phyloP scores from a whole-genome alignment of 2,113 vertebrate species.

The Oryctolagus cuniculus region mOryCun1.1 NC_091439.1:55059501-55060000 shows the following conservation, averaged over 20 bases:
- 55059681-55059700: not conserved
- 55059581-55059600: not conserved
- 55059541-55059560: not conserved
- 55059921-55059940: slow-evolving; percentile 93
- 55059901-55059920: slow-evolving; percentile 91
- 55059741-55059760: slow-evolving; percentile 93
- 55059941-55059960: slow-evolving; percentile 83
- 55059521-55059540: not conserved
- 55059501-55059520: slow-evolving; percentile 42
- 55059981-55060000: not conserved
- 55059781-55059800: slow-evolving; percentile 89
- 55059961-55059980: not conserved
- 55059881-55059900: slow-evolving; percentile 92
- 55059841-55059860: slow-evolving; percentile 86
- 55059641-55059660: not conserved
- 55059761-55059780: slow-evolving; percentile 91
- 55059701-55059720: not conserved
- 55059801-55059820: slow-evolving; percentile 92
- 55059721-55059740: slow-evolving; percentile 59
- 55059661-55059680: not conserved
- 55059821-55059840: slow-evolving; percentile 93
- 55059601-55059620: not conserved
- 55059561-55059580: not conserved
- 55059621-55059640: not conserved
- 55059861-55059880: slow-evolving; percentile 89